Evolutionary conservation across 1,140 invertebrate species (phyloP), one percentile per base, ranked within the genome.

Genomic region (Cydia amplana): DNA sequence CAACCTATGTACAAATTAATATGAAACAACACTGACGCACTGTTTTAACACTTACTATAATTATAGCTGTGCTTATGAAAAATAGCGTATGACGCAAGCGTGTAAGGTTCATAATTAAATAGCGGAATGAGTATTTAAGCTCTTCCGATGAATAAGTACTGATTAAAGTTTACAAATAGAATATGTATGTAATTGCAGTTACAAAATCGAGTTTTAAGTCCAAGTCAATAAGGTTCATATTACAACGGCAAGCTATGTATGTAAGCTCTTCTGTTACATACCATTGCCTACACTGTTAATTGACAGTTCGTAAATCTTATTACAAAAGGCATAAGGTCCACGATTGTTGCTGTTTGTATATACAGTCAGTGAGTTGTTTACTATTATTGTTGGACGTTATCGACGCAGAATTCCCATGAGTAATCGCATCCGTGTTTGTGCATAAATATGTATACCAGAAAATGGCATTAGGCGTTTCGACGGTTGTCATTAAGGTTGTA

Each of bases 361-460:
- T n/a, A n/a, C n/a, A n/a, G n/a, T n/a, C 20, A 60, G 20, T 23
- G 20, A 65, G 25, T 65, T 65, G 64, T 65, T 65, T 65, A 65
- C 64, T 65, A 65, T 65, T 65, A 65, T 65, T 65, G 23, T 28
- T 18, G 23, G 5, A 6, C 28, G 16, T 65, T 65, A 65, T 32
- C 64, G 28, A 65, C 23, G 64, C 14, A 65, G 28, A 65, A 65
- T 65, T 65, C 64, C 64, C 64, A 32, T 65, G 64, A 65, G 16
- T 60, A 23, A 20, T 14, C 25, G 16, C 64, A 65, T 65, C 64
- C 64, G 23, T 20, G 18, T 65, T 23, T 23, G 18, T 23, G 55
- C 55, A 23, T 60, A 18, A 60, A 60, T 60, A 60, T 60, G 20
- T 23, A 23, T 60, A 60, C 20, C 12, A 60, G 18, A 20, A 60